Evolutionary conservation across 2,113 vertebrate genomes (phyloP).

Genomic region (Scalopus aquaticus): DNA sequence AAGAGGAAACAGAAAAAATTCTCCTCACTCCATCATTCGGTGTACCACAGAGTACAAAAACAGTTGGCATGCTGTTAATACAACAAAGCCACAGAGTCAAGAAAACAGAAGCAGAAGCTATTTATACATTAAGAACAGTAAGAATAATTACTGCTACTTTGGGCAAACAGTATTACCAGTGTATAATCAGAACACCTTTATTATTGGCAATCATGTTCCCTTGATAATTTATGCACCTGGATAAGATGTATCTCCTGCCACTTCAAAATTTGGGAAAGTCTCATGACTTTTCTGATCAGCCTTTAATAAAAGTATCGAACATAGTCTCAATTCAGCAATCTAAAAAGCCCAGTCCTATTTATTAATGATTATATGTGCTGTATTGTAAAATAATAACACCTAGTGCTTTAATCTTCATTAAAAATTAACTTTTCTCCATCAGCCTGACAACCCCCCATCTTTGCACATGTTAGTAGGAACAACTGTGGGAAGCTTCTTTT

Average conservation of each 20-base stretch:
- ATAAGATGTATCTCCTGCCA: not conserved
- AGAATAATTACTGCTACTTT: not conserved
- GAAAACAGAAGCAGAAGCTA: not conserved
- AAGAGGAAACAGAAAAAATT: not conserved
- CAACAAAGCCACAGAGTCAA: not conserved
- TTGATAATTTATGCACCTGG: not conserved
- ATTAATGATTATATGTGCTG: not conserved
- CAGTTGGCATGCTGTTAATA: not conserved
- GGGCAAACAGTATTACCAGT: not conserved
- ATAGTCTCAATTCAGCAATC: not conserved
- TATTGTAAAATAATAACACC: not conserved
- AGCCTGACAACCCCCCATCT: not conserved
- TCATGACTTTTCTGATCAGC: not conserved
- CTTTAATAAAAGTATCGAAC: not conserved
- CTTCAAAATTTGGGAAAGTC: not conserved
- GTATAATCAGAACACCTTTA: not conserved
- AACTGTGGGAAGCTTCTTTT: not conserved
- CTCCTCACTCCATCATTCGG: not conserved
- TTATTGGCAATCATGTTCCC: not conserved
- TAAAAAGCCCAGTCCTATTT: not conserved
- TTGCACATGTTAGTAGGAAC: not conserved
- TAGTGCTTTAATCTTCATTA: not conserved
- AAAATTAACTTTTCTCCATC: not conserved
- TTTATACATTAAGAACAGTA: not conserved
- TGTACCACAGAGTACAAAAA: not conserved